These are phyloP conservation scores for Dicranocentrus wangi DNA, from an alignment of 2,888 invertebrate genomes.

Conservation along the genomic window DNA sequence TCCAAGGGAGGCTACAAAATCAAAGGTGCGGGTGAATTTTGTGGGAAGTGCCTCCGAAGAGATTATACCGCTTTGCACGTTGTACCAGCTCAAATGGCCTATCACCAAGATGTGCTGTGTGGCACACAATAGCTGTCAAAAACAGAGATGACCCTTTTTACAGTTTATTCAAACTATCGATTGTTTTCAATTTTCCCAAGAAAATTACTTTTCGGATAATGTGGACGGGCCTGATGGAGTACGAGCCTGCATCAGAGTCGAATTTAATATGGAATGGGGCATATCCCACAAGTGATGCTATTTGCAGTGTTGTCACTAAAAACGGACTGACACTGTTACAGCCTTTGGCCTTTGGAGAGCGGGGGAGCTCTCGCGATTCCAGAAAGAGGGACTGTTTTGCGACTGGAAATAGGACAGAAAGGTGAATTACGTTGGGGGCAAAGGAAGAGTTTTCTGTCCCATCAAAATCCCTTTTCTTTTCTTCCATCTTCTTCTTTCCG, in stretches of 20 bases:
- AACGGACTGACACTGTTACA: constrained; percentile 14
- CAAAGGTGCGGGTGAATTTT: constrained; percentile 25
- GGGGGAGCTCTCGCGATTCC: no score
- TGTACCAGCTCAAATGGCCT: background rate
- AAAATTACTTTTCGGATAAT: constrained; percentile 20
- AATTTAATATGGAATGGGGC: constrained; percentile 27
- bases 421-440: background rate
- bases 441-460: no score
- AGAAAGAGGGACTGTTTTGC: background rate
- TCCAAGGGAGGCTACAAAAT: constrained; percentile 15
- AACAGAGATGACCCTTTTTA: no score
- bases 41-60: constrained; percentile 14
- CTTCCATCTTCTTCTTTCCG: no score
- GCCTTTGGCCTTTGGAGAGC: background rate
- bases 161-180: background rate
- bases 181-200: background rate
- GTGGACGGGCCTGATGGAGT: background rate
- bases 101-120: background rate
- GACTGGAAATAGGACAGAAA: background rate
- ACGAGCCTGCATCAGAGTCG: background rate
- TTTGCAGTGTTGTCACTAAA: constrained; percentile 4
- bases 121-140: background rate
- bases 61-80: background rate
- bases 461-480: no score
- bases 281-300: constrained; percentile 4